Percentiles rank a stretch among this genome's conserved stretches.
These are phyloP conservation scores for Melanotus villosus DNA, from an alignment of 2,888 invertebrate genomes.

Conservation along the genomic window DNA sequence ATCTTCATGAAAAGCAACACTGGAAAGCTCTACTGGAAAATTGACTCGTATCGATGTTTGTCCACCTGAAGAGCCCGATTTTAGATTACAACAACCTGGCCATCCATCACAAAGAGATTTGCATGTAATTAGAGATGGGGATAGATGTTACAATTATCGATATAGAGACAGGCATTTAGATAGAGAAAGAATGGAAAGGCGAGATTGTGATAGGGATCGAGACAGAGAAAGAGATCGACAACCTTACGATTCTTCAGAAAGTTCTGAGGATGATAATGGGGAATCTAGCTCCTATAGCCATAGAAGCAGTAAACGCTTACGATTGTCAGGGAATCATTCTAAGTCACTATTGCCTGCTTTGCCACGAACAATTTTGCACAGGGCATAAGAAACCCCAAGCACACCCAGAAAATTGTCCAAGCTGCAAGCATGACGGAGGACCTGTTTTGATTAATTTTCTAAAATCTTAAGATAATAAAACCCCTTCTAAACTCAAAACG, in stretches of 20 bases:
- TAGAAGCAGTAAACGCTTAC: conserved; percentile 70
- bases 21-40: conserved; percentile 82
- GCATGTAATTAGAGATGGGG: conserved; percentile 71
- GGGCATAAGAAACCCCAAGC: no score
- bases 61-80: conserved; percentile 88
- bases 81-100: conserved; percentile 69
- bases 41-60: conserved; percentile 85
- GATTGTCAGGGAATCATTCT: conserved; percentile 67
- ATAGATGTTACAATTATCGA: conserved; percentile 63
- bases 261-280: conserved; percentile 78
- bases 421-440: no score
- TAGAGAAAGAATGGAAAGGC: conserved; percentile 67
- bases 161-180: conserved; percentile 64
- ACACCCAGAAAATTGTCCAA: no score
- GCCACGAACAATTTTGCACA: conserved; percentile 79
- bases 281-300: conserved; percentile 71
- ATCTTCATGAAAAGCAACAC: conserved; percentile 75
- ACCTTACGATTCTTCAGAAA: conserved; percentile 72
- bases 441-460: no score
- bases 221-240: conserved; percentile 74
- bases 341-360: conserved; percentile 66
- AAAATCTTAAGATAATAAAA: no score
- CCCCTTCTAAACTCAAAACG: no score
- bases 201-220: conserved; percentile 71
- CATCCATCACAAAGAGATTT: conserved; percentile 64